Evolutionary conservation across 2,797 vertebrate species (phyloP), one percentile per base, ranked within the genome.

Genomic region (Sebastes iracundus): DNA sequence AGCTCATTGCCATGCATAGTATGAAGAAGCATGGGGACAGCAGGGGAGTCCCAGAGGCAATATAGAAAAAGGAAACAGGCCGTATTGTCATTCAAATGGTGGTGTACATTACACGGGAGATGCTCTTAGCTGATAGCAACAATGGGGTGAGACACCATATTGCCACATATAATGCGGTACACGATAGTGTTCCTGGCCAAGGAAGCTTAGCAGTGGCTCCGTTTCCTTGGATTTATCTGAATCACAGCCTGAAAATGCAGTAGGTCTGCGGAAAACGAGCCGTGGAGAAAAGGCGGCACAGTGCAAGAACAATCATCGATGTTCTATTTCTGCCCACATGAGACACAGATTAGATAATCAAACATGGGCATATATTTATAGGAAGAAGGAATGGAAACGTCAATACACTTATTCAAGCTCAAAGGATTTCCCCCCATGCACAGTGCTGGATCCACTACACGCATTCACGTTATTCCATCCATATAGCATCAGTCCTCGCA

Each of bases 1-100:
- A 32, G 76, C 88, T 92, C 86, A 86, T 90, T 93, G 82, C 72
- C 86, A 88, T 92, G 88, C 89, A 89, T 77, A 46, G 82, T 83
- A 77, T 82, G 69, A 80, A 82, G 83, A 82, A 62, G 81, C 79
- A 73, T 38, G 12, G 64, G 68, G 71, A 85, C 87, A 82, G 83
- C 78, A 70, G 79, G 84, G 79, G 79, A 77, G 67, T 85, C 87
- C 80, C 79, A 62, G 60, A 78, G 74, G 85, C 78, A 60, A 86
- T 80, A 86, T 77, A 52, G 61, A 46, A 80, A 80, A 83, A 83
- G 75, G 70, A 84, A 92, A 81, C 77, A 53, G 32, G 16, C 66
- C 38, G 33, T 84, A 86, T 70, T 89, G 69, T 81, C 75, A 76
- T 70, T 85, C 72, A 87, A 74, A 72, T 67, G 71, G 70, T 38